Percentiles rank a stretch among this genome's conserved stretches.
Evolutionary conservation across 2,113 vertebrate genomes (phyloP).

Genomic region (Chionodraco myersi): DNA sequence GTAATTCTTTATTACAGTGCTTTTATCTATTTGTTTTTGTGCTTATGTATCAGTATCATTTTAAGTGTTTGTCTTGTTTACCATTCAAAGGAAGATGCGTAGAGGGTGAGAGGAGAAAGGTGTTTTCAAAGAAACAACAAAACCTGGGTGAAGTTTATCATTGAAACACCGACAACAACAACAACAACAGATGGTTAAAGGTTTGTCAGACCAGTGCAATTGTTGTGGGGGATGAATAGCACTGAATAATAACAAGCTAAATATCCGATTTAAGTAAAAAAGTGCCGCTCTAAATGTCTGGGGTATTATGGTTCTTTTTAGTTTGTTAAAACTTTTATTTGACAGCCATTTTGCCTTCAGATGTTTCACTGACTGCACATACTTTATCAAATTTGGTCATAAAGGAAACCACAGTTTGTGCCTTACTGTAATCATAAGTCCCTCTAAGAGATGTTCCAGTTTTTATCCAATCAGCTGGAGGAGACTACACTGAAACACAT

Average conservation of each 20-base stretch:
- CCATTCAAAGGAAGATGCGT: not conserved
- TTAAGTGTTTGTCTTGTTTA: no score
- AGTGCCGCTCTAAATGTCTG: not conserved
- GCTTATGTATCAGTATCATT: not conserved
- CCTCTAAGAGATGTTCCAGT: conserved; percentile 23
- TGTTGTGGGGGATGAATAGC: not conserved
- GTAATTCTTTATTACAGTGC: not conserved
- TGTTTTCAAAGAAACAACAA: conserved; percentile 7
- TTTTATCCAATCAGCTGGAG: conserved; percentile 43
- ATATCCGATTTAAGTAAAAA: not conserved
- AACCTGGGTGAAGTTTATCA: not conserved
- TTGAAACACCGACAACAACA: no score
- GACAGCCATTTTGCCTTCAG: conserved; percentile 23
- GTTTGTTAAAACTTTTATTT: conserved; percentile 40
- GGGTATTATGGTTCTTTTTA: not conserved
- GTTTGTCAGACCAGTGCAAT: not conserved
- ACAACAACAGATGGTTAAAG: not conserved
- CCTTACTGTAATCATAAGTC: conserved; percentile 33
- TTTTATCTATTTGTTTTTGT: not conserved
- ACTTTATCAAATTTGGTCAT: conserved; percentile 27
- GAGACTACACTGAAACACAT: conserved; percentile 32
- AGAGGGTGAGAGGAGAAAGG: not conserved
- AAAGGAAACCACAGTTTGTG: conserved; percentile 21
- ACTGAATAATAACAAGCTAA: not conserved
- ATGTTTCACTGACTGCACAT: conserved; percentile 19